phyloP scores from a whole-genome alignment of 2,797 vertebrate species.

The Ibycter americanus region DNA sequence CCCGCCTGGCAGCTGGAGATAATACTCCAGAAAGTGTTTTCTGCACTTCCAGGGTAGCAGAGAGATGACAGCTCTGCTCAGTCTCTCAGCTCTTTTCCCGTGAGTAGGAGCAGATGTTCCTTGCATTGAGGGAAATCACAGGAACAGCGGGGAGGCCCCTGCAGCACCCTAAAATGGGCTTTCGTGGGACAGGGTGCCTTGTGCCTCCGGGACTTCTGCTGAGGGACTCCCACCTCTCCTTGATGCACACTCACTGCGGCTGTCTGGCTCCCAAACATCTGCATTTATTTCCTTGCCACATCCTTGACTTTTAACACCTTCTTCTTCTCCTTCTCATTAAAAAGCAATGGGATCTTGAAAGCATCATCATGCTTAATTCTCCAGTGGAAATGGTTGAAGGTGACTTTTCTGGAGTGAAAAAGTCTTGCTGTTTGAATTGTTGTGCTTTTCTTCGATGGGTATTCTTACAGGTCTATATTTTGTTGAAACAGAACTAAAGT shows the following conservation, averaged over 20 bases:
- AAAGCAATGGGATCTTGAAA: not conserved
- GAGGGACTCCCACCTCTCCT: not conserved
- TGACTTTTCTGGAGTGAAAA: not conserved
- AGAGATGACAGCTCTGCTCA: not conserved
- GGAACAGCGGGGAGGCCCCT: not conserved
- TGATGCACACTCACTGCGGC: not conserved
- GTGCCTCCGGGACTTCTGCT: rapidly evolving
- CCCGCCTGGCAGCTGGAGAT: slow-evolving; percentile 18
- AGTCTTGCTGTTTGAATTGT: not conserved
- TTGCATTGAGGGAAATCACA: not conserved
- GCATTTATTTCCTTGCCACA: not conserved
- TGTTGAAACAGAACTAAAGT: not conserved
- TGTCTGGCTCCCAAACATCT: not conserved
- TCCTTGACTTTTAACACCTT: not conserved
- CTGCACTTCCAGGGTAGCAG: not conserved
- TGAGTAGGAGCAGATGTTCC: not conserved
- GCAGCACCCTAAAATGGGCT: not conserved
- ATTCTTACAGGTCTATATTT: not conserved
- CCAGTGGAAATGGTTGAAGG: not conserved
- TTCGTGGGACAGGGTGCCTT: not conserved
- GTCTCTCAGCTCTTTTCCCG: not conserved
- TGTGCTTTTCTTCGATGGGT: not conserved
- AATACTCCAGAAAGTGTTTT: not conserved
- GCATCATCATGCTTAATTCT: not conserved
- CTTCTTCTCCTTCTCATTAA: not conserved